Evolutionary conservation across 2,113 vertebrate genomes (phyloP).

Genomic region (Hyperopisus bebe): DNA sequence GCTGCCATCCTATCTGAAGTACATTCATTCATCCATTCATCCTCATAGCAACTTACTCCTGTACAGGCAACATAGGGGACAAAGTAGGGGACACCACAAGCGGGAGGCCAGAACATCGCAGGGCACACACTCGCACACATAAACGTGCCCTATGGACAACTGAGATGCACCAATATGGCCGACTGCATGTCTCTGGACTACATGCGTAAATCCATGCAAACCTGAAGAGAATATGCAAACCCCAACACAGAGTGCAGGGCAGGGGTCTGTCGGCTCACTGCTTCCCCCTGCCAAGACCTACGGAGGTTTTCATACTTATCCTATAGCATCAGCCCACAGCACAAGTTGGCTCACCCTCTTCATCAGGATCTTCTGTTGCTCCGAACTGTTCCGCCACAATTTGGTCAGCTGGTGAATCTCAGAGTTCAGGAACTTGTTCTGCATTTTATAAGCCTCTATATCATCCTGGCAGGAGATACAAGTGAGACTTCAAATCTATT

Average conservation of each 20-base stretch:
- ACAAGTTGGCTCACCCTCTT: conserved; percentile 68
- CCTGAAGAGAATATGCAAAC: neutral
- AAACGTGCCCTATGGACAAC: neutral
- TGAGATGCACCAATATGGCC: neutral
- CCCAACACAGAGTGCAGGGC: neutral
- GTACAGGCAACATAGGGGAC: neutral
- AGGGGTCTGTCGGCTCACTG: neutral
- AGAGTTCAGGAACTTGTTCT: conserved; percentile 89
- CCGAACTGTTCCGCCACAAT: conserved; percentile 78
- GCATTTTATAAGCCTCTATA: conserved; percentile 80
- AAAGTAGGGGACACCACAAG: neutral
- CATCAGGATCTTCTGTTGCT: conserved; percentile 77
- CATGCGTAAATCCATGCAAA: neutral
- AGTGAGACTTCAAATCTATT: neutral
- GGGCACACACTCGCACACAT: neutral
- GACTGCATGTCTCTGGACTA: neutral
- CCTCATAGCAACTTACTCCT: neutral
- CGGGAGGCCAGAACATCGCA: neutral
- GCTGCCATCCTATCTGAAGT: neutral
- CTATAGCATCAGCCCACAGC: neutral
- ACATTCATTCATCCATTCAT: neutral
- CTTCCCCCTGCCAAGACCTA: neutral
- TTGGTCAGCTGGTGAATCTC: conserved; percentile 88
- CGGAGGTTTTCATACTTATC: neutral
- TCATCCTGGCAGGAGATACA: conserved; percentile 69